Evolutionary conservation across 1,140 invertebrate genomes (phyloP).

Genomic region (Drosophila sproati): DNA sequence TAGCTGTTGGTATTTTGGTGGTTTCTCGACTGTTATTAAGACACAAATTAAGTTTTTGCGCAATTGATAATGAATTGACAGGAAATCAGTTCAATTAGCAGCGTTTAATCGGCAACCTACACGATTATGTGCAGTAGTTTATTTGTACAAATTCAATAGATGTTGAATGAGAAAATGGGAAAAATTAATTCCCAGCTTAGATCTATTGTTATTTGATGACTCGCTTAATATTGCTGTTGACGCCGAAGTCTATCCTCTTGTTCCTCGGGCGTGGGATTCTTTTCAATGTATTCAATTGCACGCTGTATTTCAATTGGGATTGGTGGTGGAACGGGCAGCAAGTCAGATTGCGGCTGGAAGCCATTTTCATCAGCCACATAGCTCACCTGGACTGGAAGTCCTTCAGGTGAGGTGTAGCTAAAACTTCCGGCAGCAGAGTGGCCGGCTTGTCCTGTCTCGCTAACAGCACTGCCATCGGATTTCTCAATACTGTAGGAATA

Average conservation of each 20-base stretch:
- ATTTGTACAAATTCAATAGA: constrained; percentile 15
- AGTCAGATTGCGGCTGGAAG: constrained; percentile 84
- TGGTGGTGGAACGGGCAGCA: constrained; percentile 87
- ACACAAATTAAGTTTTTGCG: constrained; percentile 58
- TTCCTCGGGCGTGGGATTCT: constrained; percentile 74
- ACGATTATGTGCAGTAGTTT: constrained; percentile 32
- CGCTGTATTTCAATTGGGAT: constrained; percentile 84
- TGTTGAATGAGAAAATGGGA: neutral
- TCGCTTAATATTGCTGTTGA: constrained; percentile 57
- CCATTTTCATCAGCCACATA: constrained; percentile 87
- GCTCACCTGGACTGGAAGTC: constrained; percentile 82
- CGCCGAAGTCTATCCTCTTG: constrained; percentile 65
- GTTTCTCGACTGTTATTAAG: constrained; percentile 34
- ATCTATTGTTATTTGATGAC: neutral
- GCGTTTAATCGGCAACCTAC: constrained; percentile 10
- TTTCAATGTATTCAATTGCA: constrained; percentile 42
- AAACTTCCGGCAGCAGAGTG: constrained; percentile 42
- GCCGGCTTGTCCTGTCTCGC: constrained; percentile 60
- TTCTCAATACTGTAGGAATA: constrained; percentile 44
- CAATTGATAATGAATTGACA: constrained; percentile 42
- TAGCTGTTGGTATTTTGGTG: constrained; percentile 8
- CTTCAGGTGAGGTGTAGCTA: constrained; percentile 73
- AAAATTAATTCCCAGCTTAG: neutral
- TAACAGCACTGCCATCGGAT: constrained; percentile 33
- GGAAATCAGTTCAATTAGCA: constrained; percentile 65